phyloP scores from a whole-genome alignment of 2,888 invertebrate genomes.

The Campoplex nolae region DNA sequence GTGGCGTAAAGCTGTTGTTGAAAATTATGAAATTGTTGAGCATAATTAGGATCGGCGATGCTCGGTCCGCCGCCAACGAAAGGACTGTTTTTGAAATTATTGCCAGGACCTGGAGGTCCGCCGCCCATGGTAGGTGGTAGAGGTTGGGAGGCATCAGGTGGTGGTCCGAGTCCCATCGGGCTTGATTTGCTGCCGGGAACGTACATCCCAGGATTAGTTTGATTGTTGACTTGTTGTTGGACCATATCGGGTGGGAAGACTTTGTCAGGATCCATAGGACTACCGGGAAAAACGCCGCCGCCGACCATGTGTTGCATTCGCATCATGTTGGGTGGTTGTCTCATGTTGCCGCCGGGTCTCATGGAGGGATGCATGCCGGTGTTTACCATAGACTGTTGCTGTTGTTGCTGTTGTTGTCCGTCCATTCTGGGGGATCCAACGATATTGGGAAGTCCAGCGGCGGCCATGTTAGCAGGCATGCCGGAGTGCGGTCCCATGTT shows the following conservation, averaged over 20 bases:
- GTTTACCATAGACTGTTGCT: slow-evolving; percentile 83
- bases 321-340: slow-evolving; percentile 82
- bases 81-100: slow-evolving; percentile 89
- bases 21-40: slow-evolving; percentile 97
- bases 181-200: slow-evolving; percentile 86
- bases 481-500: slow-evolving; percentile 85
- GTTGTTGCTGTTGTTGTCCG: slow-evolving; percentile 84
- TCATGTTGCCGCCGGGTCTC: slow-evolving; percentile 84
- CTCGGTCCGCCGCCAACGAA: slow-evolving; percentile 94
- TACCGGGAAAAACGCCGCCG: slow-evolving; percentile 82
- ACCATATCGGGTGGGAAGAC: slow-evolving; percentile 83
- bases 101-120: slow-evolving; percentile 82
- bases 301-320: slow-evolving; percentile 84
- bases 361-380: slow-evolving; percentile 82
- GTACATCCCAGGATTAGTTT: slow-evolving; percentile 87
- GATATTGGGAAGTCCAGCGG: slow-evolving; percentile 82
- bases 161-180: slow-evolving; percentile 86
- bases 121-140: slow-evolving; percentile 93
- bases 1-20: slow-evolving; percentile 98
- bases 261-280: slow-evolving; percentile 83
- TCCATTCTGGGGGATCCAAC: slow-evolving; percentile 81
- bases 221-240: slow-evolving; percentile 78
- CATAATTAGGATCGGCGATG: slow-evolving; percentile 96
- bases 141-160: slow-evolving; percentile 89
- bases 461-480: slow-evolving; percentile 85